Base-by-base conservation (phyloP, 53 echinoderm and acorn worm species). In the Antedon mediterranea region DNA sequence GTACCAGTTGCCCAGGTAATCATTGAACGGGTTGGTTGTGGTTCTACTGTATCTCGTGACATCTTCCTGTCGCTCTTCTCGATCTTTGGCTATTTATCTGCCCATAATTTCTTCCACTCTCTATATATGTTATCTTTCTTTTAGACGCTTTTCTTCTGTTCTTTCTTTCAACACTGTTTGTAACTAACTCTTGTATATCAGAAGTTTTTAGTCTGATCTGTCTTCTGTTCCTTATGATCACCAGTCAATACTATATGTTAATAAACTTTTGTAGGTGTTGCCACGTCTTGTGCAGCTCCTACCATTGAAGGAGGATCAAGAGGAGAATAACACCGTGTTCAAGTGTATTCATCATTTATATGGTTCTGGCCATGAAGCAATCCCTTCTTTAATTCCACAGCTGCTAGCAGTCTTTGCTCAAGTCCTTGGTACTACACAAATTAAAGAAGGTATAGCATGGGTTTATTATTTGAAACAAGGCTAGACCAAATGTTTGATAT, bases 1-100 rank as follows among this genome's bases (percentile, higher is more conserved):
- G 91, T 98, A 31, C 98, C 98, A 29, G 81, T 98, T 0, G 86
- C 86, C 13, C 92, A 98, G 92, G 98, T 91, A 79, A 37, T n/a
- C n/a, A n/a, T n/a, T n/a, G n/a, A n/a, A n/a, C n/a, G n/a, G n/a
- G n/a, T n/a, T n/a, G n/a, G n/a, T n/a, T n/a, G n/a, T n/a, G n/a
- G n/a, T n/a, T n/a, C n/a, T n/a, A n/a, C n/a, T n/a, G n/a, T n/a
- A n/a, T n/a, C n/a, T n/a, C n/a, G n/a, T n/a, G n/a, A n/a, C n/a
- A n/a, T n/a, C n/a, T n/a, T n/a, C n/a, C n/a, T n/a, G n/a, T n/a
- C n/a, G n/a, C n/a, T n/a, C n/a, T n/a, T n/a, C n/a, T n/a, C n/a
- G n/a, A n/a, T n/a, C n/a, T n/a, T n/a, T n/a, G n/a, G n/a, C n/a
- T n/a, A n/a, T n/a, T n/a, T n/a, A n/a, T n/a, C n/a, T n/a, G n/a